phyloP scores from a whole-genome alignment of 2,113 vertebrate species.

The Hippopotamus amphibius region DNA sequence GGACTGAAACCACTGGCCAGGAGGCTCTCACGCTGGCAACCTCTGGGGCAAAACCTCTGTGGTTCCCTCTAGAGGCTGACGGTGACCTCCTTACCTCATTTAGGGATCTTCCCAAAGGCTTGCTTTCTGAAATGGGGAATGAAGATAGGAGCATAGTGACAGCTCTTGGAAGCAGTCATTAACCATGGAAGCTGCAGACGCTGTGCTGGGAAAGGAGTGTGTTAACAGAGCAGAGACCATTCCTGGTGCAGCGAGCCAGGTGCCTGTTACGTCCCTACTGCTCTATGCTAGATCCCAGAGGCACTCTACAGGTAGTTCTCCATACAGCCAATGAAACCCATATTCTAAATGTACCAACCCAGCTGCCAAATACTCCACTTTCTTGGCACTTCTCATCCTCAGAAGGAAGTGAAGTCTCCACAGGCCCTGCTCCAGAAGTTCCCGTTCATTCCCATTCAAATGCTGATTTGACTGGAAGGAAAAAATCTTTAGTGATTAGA shows the following conservation, averaged over 20 bases:
- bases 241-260: background rate
- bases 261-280: background rate
- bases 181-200: background rate
- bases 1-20: background rate
- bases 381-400: background rate
- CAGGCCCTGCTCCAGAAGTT: background rate
- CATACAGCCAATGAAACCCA: background rate
- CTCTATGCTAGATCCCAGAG: background rate
- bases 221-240: background rate
- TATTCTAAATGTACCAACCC: background rate
- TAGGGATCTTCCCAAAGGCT: background rate
- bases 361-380: background rate
- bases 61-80: background rate
- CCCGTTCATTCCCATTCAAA: background rate
- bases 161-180: background rate
- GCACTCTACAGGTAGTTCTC: background rate
- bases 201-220: background rate
- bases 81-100: background rate
- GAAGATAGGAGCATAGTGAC: background rate
- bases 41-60: background rate
- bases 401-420: conserved; percentile 16
- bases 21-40: background rate
- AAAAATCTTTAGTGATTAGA: conserved; percentile 74
- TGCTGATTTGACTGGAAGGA: conserved; percentile 68
- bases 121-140: background rate